Conservation (phyloP, 2,113 vertebrate species). For the Nannospalax galili region DNA sequence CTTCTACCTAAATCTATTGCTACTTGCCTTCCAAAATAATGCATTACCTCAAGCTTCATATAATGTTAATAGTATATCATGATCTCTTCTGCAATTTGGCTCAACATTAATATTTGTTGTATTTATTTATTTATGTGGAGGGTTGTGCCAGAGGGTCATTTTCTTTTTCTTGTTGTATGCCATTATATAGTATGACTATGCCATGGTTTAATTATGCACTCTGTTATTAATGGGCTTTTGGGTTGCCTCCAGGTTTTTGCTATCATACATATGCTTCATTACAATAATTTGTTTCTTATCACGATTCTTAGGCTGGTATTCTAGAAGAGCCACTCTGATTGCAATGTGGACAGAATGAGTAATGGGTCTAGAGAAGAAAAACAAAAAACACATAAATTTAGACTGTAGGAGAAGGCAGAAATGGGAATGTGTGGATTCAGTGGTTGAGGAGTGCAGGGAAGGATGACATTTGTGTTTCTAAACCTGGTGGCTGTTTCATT, state of each 20-base stretch:
- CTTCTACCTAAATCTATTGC: background rate
- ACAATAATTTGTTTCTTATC: background rate
- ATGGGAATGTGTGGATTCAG: background rate
- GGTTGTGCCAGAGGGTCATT: background rate
- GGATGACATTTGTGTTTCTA: background rate
- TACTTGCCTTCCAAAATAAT: background rate
- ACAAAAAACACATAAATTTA: background rate
- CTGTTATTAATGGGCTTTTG: background rate
- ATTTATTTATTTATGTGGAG: background rate
- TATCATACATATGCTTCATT: background rate
- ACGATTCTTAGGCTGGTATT: background rate
- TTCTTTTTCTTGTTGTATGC: background rate
- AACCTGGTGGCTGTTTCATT: background rate
- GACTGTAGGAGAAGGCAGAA: background rate
- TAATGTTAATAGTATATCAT: background rate
- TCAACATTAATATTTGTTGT: constrained; percentile 20
- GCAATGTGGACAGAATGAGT: background rate
- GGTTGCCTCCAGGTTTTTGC: background rate
- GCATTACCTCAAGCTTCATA: background rate
- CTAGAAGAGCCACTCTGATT: background rate
- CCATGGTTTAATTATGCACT: background rate
- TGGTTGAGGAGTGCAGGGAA: background rate
- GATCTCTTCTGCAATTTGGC: background rate
- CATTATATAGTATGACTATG: background rate
- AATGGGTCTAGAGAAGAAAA: background rate